Evolutionary conservation across 1,140 invertebrate species (phyloP), one percentile per base, ranked within the genome.

Genomic region (Apis laboriosa): DNA sequence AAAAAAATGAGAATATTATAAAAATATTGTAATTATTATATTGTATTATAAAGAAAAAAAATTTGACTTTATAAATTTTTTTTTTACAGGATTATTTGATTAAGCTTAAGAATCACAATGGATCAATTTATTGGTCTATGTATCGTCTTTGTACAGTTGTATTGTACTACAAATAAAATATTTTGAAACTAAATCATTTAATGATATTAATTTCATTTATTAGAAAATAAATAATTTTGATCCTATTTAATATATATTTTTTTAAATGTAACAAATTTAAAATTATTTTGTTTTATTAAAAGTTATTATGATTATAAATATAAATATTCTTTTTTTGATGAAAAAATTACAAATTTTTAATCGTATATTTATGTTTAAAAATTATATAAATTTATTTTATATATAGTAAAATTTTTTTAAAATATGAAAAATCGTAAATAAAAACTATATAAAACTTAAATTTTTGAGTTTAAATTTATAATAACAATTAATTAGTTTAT

Each of bases 41-140:
- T 77, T 19, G 61, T 77, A 51, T n/a, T 64, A 13, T 28, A 53
- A 81, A 68, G 58, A 60, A 43, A 55, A 55, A 84, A 24, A 67
- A 79, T 63, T 77, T 83, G 56, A 43, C 79, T 84, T 79, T 74
- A 77, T 28, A 34, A 67, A 86, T 71, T 92, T 89, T 85, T 93
- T 94, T 94, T 92, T 95, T 95, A 90, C 94, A 96, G 95, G 96
- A 95, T 95, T 97, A 89, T 97, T 97, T 92, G 96, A 97, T 92
- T 97, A 97, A 96, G 94, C 78, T 77, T 77, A 83, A 82, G 84
- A 79, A 89, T 87, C 79, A 78, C 64, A 77, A 71, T 53, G 71
- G 34, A 43, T 43, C 34, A 43, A 43, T 43, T 43, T 66, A 67
- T 86, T 79, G 86, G 83, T 89, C 88, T 84, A 91, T 86, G 70